Base-by-base conservation (phyloP, 1,140 invertebrate species). In the Lerema accius region DNA sequence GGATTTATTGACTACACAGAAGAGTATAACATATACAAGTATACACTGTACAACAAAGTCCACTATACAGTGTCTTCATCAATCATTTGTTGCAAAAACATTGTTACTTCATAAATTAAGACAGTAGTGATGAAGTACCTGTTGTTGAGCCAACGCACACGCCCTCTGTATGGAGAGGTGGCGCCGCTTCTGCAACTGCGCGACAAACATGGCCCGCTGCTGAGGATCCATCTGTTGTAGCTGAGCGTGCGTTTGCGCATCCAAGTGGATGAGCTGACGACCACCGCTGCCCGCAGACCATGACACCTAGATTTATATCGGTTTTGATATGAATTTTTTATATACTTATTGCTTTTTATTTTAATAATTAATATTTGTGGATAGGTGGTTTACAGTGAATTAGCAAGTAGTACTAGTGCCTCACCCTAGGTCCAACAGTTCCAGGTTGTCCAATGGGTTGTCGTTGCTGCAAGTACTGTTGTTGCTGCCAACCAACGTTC, bases 221-320 rank as follows among this genome's bases (percentile, higher is more conserved):
- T 95, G 93, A 0, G 95, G 95, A 74, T 96, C 95, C 93, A 97
- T 94, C 56, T 96, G 95, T 73, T 96, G 95, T 17, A 96, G 82
- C 65, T 96, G 95, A n/a, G 95, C 95, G 75, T 96, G 95, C 2
- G 95, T 96, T 65, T 96, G 95, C 4, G 95, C 94, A 76, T 96
- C 95, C 53, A 96, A 83, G 48, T 95, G 95, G 51, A 96, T 96
- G 28, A 94, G 90, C 68, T 96, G 95, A 0, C 90, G 70, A 0
- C 87, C 90, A 7, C 87, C 87, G 1, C 82, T 82, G 4, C 83
- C 85, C 0, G 86, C 86, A 3, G 85, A 78, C 87, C 89, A 89
- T 23, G 86, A 87, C 14, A 90, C 86, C 89, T 91, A 73, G 7
- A n/a, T n/a, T n/a, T n/a, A n/a, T n/a, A n/a, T n/a, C n/a, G n/a